Conservation (phyloP, 2,888 invertebrate genomes). For the Phalera bucephala region DNA sequence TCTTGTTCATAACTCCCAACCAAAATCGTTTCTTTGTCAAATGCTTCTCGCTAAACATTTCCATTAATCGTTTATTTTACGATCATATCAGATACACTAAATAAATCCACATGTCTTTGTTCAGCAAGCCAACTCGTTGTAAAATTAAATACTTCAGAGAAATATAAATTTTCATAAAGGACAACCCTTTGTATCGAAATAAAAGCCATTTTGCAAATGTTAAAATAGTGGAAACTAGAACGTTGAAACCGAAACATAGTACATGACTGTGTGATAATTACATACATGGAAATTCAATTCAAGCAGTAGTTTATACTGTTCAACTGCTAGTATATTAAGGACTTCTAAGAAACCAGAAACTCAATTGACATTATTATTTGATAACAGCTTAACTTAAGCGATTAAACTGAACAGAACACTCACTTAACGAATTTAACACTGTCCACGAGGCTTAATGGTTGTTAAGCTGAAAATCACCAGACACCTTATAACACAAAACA, state of each 20-base stretch:
- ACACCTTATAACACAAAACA: conserved; percentile 70
- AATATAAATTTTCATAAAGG: conserved; percentile 1
- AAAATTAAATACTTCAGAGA: conserved; percentile 8
- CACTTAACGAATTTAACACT: conserved; percentile 49
- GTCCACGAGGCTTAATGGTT: conserved; percentile 47
- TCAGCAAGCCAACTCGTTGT: conserved; percentile 5
- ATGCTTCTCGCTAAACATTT: conserved; percentile 48
- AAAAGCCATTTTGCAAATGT: too few relatives aligned
- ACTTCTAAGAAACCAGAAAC: too few relatives aligned
- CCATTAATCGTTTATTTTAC: conserved; percentile 66
- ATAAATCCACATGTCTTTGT: conserved; percentile 19
- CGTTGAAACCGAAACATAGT: too few relatives aligned
- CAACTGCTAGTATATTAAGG: too few relatives aligned
- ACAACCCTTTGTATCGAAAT: conserved; percentile 4
- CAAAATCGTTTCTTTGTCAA: conserved; percentile 66
- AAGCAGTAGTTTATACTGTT: too few relatives aligned
- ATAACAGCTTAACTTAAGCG: conserved; percentile 26
- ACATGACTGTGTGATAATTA: too few relatives aligned
- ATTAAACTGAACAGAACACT: conserved; percentile 36
- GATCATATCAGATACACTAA: conserved; percentile 45
- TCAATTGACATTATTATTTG: conserved; percentile 10
- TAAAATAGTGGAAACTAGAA: too few relatives aligned
- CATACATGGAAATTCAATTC: too few relatives aligned
- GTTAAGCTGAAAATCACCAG: conserved; percentile 74
- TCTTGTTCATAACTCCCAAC: conserved; percentile 51